Evolutionary conservation across 2,888 invertebrate genomes (phyloP).

Genomic region (Carpatolechia fugitivella): DNA sequence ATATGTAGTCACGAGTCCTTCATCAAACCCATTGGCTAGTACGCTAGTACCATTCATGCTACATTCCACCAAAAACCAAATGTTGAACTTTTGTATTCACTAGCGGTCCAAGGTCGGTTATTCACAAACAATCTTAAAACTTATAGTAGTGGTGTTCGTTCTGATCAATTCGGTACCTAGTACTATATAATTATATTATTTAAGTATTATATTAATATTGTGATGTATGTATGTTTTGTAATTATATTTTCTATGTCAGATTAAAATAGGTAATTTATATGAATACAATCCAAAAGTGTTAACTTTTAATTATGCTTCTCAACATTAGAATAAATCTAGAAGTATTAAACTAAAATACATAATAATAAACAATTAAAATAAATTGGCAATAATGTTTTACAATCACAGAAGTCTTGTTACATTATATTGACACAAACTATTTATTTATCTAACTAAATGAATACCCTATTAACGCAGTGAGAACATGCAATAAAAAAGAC

Average conservation of each 20-base stretch:
- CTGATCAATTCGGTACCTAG: too few relatives aligned
- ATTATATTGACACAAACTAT: conserved; percentile 23
- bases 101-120: too few relatives aligned
- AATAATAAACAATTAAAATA: conserved; percentile 38
- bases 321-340: conserved; percentile 32
- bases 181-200: neutral
- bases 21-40: too few relatives aligned
- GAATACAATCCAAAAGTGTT: conserved; percentile 22
- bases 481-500: conserved; percentile 29
- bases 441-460: conserved; percentile 29
- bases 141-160: too few relatives aligned
- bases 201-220: neutral
- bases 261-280: neutral
- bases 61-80: too few relatives aligned
- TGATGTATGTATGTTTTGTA: neutral
- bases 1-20: too few relatives aligned
- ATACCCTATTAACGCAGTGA: conserved; percentile 36
- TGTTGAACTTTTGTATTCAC: too few relatives aligned
- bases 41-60: too few relatives aligned
- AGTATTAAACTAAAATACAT: conserved; percentile 39
- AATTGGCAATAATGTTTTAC: conserved; percentile 48
- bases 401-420: conserved; percentile 56
- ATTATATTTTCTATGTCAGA: too few relatives aligned
- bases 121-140: too few relatives aligned
- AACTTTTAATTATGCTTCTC: conserved; percentile 15